phyloP scores from a whole-genome alignment of 2,113 vertebrate genomes.

The Eidolon helvum region DNA sequence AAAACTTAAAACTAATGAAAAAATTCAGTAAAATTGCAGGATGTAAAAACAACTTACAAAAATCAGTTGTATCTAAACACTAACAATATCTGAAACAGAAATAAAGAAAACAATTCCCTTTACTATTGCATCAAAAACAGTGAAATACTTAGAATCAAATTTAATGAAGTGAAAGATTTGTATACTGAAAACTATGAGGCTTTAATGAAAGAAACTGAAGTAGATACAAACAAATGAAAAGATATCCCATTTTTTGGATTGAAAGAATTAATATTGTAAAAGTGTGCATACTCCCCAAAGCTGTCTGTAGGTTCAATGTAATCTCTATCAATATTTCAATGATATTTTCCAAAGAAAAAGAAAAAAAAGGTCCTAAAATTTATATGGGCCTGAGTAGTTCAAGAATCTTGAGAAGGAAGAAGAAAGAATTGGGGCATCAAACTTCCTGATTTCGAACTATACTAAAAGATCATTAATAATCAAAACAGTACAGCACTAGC shows the following conservation, averaged over 20 bases:
- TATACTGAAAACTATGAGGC: neutral
- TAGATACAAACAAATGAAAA: neutral
- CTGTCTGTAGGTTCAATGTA: neutral
- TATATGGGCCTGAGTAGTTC: neutral
- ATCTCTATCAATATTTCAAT: neutral
- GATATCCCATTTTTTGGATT: neutral
- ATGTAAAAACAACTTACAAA: neutral
- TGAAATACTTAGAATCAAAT: neutral
- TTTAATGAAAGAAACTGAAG: neutral
- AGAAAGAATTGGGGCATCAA: neutral
- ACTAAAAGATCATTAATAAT: neutral
- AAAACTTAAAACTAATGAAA: neutral
- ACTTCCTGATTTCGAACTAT: neutral
- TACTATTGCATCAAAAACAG: neutral
- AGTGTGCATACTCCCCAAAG: neutral
- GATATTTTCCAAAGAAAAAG: neutral
- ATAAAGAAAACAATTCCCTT: neutral
- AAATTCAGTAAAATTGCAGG: neutral
- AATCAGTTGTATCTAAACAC: neutral
- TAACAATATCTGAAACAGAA: neutral
- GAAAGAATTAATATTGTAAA: neutral
- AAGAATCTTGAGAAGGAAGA: neutral
- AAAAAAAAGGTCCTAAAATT: neutral
- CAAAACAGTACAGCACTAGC: neutral
- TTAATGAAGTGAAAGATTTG: neutral